Percentiles rank a stretch among this genome's conserved stretches.
Evolutionary conservation across 2,797 vertebrate species (phyloP).

Genomic region (Morelia viridis): DNA sequence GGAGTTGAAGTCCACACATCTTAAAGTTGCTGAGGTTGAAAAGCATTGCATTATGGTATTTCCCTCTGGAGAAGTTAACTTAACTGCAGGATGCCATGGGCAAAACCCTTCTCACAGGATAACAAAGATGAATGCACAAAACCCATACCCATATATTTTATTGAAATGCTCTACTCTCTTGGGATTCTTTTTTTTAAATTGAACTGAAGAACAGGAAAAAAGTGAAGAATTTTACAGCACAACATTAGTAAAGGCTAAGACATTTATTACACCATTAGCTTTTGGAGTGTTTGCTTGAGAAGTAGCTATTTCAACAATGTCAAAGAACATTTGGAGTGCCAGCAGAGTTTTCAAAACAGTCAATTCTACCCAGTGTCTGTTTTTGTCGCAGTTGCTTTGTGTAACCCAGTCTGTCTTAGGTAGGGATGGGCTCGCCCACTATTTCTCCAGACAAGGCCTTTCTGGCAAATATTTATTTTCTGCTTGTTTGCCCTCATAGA

Average conservation of each 20-base stretch:
- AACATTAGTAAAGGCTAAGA: not conserved
- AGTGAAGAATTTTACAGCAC: not conserved
- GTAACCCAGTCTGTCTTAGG: not conserved
- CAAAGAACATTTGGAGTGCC: not conserved
- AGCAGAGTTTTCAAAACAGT: not conserved
- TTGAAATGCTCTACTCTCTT: not conserved
- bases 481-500: not conserved
- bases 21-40: not conserved
- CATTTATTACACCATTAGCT: not conserved
- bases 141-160: not conserved
- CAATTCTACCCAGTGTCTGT: not conserved
- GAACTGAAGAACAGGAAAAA: not conserved
- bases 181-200: not conserved
- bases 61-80: not conserved
- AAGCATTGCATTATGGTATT: not conserved
- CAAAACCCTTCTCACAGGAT: not conserved
- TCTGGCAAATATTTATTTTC: not conserved
- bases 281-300: not conserved
- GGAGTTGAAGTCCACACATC: not conserved
- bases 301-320: not conserved
- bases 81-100: not conserved
- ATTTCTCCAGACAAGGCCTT: not conserved
- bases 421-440: not conserved
- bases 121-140: not conserved
- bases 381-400: not conserved